Percentiles rank a stretch among this genome's conserved stretches.
phyloP scores from a whole-genome alignment of 2,113 vertebrate species.

The Pandion haliaetus region DNA sequence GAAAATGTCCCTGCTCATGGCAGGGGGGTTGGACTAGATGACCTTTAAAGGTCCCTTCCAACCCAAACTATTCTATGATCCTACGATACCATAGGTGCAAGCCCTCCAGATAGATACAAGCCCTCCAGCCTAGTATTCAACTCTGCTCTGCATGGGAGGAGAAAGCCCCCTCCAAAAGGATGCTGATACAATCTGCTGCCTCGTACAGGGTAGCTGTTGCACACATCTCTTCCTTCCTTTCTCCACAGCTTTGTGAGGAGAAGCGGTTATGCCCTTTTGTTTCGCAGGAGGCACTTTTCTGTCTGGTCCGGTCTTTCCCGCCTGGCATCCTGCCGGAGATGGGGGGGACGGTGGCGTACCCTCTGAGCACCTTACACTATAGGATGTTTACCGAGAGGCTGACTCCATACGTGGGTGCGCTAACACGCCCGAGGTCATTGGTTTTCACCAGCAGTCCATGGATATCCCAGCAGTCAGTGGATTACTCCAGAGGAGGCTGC shows the following conservation, averaged over 20 bases:
- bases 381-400: not conserved
- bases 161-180: not conserved
- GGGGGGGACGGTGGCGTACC: too few relatives aligned
- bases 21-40: not conserved
- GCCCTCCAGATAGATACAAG: not conserved
- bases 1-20: not conserved
- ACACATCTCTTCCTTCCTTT: not conserved
- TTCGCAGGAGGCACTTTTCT: not conserved
- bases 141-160: not conserved
- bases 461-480: not conserved
- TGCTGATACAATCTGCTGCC: not conserved
- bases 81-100: not conserved
- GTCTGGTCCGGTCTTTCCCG: fast-evolving
- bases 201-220: not conserved
- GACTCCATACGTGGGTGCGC: not conserved
- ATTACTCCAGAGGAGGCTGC: not conserved
- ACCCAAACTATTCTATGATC: not conserved
- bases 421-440: not conserved
- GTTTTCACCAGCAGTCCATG: not conserved
- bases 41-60: not conserved
- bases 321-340: not conserved
- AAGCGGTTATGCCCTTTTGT: not conserved
- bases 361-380: not conserved
- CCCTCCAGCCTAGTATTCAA: not conserved
- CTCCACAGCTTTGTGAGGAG: not conserved